These are phyloP conservation scores for Colaptes auratus DNA, from an alignment of 2,113 vertebrate species.

Conservation along the genomic window DNA sequence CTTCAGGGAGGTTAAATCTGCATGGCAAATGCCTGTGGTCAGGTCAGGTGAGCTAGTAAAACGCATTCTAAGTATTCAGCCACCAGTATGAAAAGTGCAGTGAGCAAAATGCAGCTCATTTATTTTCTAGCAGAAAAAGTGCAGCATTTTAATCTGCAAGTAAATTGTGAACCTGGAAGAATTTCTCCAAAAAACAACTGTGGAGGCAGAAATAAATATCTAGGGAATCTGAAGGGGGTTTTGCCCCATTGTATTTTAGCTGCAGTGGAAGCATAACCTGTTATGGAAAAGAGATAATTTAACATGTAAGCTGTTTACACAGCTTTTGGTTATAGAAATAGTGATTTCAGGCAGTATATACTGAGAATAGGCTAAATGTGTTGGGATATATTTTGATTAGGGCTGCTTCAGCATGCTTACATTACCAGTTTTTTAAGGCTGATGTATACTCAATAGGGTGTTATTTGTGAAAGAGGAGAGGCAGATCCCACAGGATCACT, in stretches of 20 bases:
- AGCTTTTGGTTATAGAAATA: background rate
- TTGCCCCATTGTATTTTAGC: background rate
- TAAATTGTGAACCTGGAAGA: background rate
- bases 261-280: background rate
- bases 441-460: background rate
- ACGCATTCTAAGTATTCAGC: background rate
- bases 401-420: background rate
- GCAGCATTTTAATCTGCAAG: background rate
- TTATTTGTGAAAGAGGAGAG: background rate
- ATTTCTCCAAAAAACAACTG: background rate
- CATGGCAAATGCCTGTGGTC: background rate
- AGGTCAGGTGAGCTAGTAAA: background rate
- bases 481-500: background rate
- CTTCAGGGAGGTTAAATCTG: conserved; percentile 25
- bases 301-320: background rate
- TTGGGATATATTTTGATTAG: background rate
- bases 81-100: background rate
- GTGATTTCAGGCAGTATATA: background rate
- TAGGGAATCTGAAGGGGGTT: background rate
- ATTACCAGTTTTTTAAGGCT: background rate
- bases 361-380: background rate
- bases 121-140: background rate
- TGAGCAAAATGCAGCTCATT: background rate
- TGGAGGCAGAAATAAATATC: background rate
- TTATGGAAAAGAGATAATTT: background rate